phyloP scores from a whole-genome alignment of 2,888 invertebrate genomes.

The Tridacna crocea region DNA sequence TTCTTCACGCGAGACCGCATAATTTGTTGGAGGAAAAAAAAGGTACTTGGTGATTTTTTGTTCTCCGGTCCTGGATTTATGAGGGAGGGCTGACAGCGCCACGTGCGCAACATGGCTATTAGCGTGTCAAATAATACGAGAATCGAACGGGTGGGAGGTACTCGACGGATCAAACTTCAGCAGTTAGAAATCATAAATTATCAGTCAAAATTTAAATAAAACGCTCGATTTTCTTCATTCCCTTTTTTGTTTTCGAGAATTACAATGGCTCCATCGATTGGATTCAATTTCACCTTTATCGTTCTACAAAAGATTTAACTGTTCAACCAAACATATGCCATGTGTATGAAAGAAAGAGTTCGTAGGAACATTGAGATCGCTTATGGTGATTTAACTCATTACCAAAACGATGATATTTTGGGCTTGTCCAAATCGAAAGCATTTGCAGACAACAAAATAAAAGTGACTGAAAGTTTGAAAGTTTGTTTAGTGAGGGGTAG shows the following conservation, averaged over 20 bases:
- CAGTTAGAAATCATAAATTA: slow-evolving; percentile 22
- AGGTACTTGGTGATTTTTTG: slow-evolving; percentile 23
- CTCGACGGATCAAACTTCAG: slow-evolving; percentile 15
- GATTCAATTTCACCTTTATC: slow-evolving; percentile 4
- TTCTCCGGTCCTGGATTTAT: slow-evolving; percentile 56
- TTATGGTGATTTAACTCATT: background rate
- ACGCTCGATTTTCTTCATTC: background rate
- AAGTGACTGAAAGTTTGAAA: background rate
- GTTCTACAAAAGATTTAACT: background rate
- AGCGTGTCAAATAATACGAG: slow-evolving; percentile 52
- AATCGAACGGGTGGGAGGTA: slow-evolving; percentile 26
- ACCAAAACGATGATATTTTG: background rate
- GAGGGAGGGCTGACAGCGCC: slow-evolving; percentile 47
- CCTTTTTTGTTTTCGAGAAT: background rate
- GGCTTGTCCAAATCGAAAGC: background rate
- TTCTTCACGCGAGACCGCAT: slow-evolving; percentile 3
- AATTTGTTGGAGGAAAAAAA: slow-evolving; percentile 35
- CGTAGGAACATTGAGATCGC: no score
- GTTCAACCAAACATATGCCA: no score
- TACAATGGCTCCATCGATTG: slow-evolving; percentile 18
- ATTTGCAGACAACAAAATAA: background rate
- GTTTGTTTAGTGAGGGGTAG: background rate
- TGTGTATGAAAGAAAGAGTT: no score
- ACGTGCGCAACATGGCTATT: slow-evolving; percentile 53
- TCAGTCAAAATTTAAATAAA: slow-evolving; percentile 18